These are phyloP conservation scores for Boloria selene DNA, from an alignment of 2,888 invertebrate genomes.

Conservation along the genomic window DNA sequence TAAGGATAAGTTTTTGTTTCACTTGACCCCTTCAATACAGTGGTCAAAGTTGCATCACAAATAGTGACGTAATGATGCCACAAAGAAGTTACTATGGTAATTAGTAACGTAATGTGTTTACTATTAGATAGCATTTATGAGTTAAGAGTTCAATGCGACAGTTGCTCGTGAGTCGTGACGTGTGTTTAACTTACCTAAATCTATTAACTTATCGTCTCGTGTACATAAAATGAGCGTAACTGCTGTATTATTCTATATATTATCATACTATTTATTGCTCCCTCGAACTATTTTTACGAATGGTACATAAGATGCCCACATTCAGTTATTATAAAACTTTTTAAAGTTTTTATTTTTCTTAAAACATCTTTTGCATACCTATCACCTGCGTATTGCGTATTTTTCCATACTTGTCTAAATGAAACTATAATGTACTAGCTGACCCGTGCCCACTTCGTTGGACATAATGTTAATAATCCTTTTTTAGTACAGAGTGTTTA, in stretches of 20 bases:
- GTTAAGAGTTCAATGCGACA: constrained; percentile 7
- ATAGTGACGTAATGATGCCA: constrained; percentile 2
- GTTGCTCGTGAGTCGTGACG: constrained; percentile 1
- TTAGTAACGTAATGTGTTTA: constrained; percentile 18
- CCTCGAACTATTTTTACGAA: constrained; percentile 15
- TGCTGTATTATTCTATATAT: no score
- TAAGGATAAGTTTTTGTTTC: no score
- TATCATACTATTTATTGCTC: constrained; percentile 2
- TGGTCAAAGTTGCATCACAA: constrained; percentile 8
- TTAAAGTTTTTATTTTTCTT: not conserved
- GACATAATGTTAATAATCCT: no score
- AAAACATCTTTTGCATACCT: no score
- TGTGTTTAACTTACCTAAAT: constrained; percentile 3
- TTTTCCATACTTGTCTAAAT: not conserved
- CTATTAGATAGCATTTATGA: constrained; percentile 15
- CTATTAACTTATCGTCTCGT: constrained; percentile 12
- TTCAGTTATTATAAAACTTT: constrained; percentile 1
- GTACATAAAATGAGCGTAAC: not conserved
- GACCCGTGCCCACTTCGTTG: no score
- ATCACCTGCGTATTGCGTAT: no score
- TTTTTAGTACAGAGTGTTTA: no score
- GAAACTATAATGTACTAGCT: constrained; percentile 24
- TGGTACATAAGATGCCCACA: constrained; percentile 9
- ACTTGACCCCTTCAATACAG: not conserved
- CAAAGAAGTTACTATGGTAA: constrained; percentile 15